A percentile compares a stretch with the other conserved stretches of the same genome.
Evolutionary conservation across 2,888 invertebrate species (phyloP).

Genomic region (Philereme vetulata): DNA sequence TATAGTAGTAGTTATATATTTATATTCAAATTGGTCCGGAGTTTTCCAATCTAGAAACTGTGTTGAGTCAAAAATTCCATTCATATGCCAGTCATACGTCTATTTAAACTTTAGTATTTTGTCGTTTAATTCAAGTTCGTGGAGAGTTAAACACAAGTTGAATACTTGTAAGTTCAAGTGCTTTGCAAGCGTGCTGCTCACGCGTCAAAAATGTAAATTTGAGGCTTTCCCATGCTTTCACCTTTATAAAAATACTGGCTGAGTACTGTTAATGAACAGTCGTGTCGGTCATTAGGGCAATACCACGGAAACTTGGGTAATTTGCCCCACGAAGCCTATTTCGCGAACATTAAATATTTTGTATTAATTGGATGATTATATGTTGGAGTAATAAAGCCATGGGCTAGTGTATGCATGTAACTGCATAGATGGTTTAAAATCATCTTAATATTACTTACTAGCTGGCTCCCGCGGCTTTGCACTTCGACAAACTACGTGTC

Average conservation of each 20-base stretch:
- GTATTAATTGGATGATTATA: slow-evolving; percentile 29
- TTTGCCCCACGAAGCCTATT: slow-evolving; percentile 42
- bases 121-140: slow-evolving; percentile 15
- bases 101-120: slow-evolving; percentile 14
- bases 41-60: not conserved
- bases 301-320: slow-evolving; percentile 48
- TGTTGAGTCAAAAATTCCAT: slow-evolving; percentile 6
- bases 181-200: slow-evolving; percentile 15
- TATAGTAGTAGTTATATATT: slow-evolving; percentile 18
- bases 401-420: slow-evolving; percentile 12
- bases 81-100: slow-evolving; percentile 2
- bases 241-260: slow-evolving; percentile 24
- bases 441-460: no score
- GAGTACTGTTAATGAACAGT: slow-evolving; percentile 47
- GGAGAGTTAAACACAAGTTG: slow-evolving; percentile 11
- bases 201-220: slow-evolving; percentile 28
- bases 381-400: slow-evolving; percentile 15
- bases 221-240: slow-evolving; percentile 26
- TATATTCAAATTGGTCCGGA: slow-evolving; percentile 14
- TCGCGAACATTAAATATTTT: slow-evolving; percentile 40
- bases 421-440: slow-evolving; percentile 8
- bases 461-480: no score
- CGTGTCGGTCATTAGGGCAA: slow-evolving; percentile 52
- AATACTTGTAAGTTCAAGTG: slow-evolving; percentile 29
- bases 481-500: no score